Conservation (phyloP, 1,140 invertebrate species). For the Saccostrea cuccullata region DNA sequence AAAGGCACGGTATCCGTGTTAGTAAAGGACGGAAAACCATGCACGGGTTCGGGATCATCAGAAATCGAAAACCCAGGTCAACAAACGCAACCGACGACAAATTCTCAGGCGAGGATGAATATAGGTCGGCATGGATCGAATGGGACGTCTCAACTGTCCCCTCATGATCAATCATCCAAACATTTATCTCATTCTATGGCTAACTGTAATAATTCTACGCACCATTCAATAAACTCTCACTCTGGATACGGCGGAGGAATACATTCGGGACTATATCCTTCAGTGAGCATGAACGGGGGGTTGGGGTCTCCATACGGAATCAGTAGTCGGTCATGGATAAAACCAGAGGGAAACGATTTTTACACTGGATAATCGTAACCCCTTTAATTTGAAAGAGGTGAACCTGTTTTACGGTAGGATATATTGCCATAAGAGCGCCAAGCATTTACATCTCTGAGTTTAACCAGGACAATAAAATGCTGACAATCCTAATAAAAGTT, state of each 20-base stretch:
- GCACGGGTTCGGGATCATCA: slow-evolving; percentile 60
- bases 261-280: slow-evolving; percentile 41
- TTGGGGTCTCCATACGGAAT: slow-evolving; percentile 35
- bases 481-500: slow-evolving; percentile 34
- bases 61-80: slow-evolving; percentile 52
- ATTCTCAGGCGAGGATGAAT: slow-evolving; percentile 42
- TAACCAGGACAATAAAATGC: slow-evolving; percentile 31
- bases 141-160: slow-evolving; percentile 46
- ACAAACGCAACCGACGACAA: slow-evolving; percentile 49
- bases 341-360: slow-evolving; percentile 41
- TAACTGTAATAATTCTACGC: slow-evolving; percentile 61
- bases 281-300: slow-evolving; percentile 37
- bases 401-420: slow-evolving; percentile 22
- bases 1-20: slow-evolving; percentile 96
- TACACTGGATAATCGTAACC: slow-evolving; percentile 7
- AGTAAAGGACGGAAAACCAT: slow-evolving; percentile 97
- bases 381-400: not conserved
- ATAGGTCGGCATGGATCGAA: slow-evolving; percentile 35
- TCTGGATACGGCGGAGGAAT: slow-evolving; percentile 25
- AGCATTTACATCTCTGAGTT: slow-evolving; percentile 32
- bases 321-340: slow-evolving; percentile 34
- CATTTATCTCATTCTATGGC: slow-evolving; percentile 61
- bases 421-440: not conserved
- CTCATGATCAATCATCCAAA: slow-evolving; percentile 59
- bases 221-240: slow-evolving; percentile 54